These are phyloP conservation scores for Drosophila histrio DNA, from an alignment of 2,888 invertebrate species.

Conservation along the genomic window DNA sequence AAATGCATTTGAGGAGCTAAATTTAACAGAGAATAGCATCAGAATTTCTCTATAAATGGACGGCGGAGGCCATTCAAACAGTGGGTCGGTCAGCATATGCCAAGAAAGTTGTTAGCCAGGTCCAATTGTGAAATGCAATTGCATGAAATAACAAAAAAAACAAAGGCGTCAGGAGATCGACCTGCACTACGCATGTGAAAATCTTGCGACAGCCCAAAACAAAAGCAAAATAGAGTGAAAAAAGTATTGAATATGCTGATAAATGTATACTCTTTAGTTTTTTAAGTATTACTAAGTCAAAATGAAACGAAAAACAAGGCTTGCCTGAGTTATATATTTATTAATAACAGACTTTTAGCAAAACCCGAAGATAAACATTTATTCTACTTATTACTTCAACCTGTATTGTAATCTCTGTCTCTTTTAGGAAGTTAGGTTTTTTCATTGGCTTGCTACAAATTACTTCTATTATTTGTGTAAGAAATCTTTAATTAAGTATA, in stretches of 20 bases:
- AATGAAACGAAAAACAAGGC: no score
- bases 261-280: slow-evolving; percentile 11
- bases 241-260: background rate
- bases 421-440: no score
- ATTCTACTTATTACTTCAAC: no score
- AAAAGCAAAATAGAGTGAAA: background rate
- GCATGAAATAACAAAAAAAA: slow-evolving; percentile 30
- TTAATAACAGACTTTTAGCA: no score
- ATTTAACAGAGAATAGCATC: slow-evolving; percentile 29
- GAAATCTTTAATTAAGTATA: no score
- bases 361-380: no score
- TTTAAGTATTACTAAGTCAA: no score
- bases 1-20: slow-evolving; percentile 60
- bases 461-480: no score
- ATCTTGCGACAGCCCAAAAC: slow-evolving; percentile 11
- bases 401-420: no score
- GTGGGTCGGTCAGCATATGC: slow-evolving; percentile 60
- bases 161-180: slow-evolving; percentile 61
- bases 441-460: no score
- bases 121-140: slow-evolving; percentile 52
- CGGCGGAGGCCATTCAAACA: slow-evolving; percentile 42
- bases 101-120: slow-evolving; percentile 14
- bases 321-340: no score
- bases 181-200: slow-evolving; percentile 41
- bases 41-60: slow-evolving; percentile 51